These are phyloP conservation scores for Trichonephila inaurata DNA, from an alignment of 1,140 invertebrate genomes.

Conservation along the genomic window DNA sequence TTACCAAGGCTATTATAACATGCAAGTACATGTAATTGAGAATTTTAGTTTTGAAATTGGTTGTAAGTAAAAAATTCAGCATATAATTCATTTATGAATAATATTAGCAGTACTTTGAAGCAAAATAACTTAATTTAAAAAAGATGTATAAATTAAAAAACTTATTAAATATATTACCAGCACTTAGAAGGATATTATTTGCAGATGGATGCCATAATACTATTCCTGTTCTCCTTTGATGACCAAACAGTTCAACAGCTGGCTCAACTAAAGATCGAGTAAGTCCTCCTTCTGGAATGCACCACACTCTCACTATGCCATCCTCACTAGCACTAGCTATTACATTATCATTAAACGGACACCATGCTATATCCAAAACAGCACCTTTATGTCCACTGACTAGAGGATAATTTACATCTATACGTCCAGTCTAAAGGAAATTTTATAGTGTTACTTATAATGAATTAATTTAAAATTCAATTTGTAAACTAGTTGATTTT, in stretches of 20 bases:
- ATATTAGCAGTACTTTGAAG: no score
- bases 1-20: no score
- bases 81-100: no score
- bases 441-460: slow-evolving; percentile 66
- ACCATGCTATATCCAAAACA: slow-evolving; percentile 99
- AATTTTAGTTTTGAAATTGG: no score
- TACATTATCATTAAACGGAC: slow-evolving; percentile 99
- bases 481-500: background rate
- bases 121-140: background rate
- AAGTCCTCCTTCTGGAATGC: slow-evolving; percentile 95
- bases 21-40: no score
- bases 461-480: background rate
- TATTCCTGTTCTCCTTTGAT: slow-evolving; percentile 97
- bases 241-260: slow-evolving; percentile 94
- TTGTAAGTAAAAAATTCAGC: no score
- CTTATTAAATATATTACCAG: slow-evolving; percentile 82
- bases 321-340: slow-evolving; percentile 99
- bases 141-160: background rate
- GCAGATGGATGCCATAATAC: slow-evolving; percentile 99
- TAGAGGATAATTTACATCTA: slow-evolving; percentile 94
- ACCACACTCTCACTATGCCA: slow-evolving; percentile 98
- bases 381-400: slow-evolving; percentile 99
- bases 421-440: slow-evolving; percentile 90
- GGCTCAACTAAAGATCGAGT: slow-evolving; percentile 92
- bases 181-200: slow-evolving; percentile 95